Evolutionary conservation across 1,140 invertebrate genomes (phyloP).

Genomic region (Atta texana): DNA sequence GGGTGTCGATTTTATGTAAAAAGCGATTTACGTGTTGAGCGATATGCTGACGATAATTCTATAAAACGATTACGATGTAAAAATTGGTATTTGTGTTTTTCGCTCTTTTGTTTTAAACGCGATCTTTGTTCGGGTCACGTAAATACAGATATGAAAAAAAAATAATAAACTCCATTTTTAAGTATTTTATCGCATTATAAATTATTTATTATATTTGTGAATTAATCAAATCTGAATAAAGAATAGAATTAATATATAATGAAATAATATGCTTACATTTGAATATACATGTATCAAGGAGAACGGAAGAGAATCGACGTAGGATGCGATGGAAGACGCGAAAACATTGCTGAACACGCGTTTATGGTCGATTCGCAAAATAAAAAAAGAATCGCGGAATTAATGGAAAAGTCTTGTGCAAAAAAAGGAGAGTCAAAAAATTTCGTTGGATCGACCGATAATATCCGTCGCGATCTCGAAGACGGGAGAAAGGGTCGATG

Average conservation of each 20-base stretch:
- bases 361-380: conserved; percentile 20
- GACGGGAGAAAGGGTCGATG: conserved; percentile 68
- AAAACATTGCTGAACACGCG: conserved; percentile 25
- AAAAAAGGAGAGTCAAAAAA: conserved; percentile 56
- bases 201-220: conserved; percentile 38
- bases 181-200: conserved; percentile 40
- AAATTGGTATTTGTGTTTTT: conserved; percentile 44
- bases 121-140: conserved; percentile 22
- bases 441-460: conserved; percentile 66
- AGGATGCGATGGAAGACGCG: not conserved
- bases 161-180: conserved; percentile 17
- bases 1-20: conserved; percentile 58
- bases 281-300: conserved; percentile 14
- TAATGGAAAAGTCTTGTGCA: conserved; percentile 43
- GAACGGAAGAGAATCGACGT: not conserved
- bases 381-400: conserved; percentile 46
- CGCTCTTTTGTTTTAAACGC: not conserved
- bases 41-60: conserved; percentile 62
- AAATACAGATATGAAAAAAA: conserved; percentile 11
- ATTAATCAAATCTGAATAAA: conserved; percentile 45
- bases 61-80: conserved; percentile 52
- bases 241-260: conserved; percentile 7
- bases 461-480: conserved; percentile 75
- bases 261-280: conserved; percentile 17
- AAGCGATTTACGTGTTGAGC: conserved; percentile 44